Evolutionary conservation across 2,113 vertebrate species (phyloP), one percentile per base, ranked within the genome.

Genomic region (Pao palembangensis): DNA sequence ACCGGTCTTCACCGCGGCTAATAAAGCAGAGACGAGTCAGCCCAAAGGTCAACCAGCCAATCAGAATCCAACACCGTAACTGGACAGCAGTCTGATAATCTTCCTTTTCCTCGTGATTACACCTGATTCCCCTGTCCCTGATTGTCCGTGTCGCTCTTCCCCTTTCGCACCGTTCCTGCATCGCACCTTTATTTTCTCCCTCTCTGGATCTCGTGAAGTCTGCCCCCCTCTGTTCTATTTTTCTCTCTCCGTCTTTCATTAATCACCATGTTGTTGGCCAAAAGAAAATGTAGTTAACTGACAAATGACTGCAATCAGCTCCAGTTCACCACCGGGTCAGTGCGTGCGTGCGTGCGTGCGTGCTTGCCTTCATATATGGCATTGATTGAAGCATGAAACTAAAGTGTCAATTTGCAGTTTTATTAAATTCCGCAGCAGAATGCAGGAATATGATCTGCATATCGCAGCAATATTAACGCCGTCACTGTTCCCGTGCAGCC

Each of bases 251-350:
- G 31, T 58, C 50, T 69, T 66, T 68, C 73, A 81, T 84, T 72
- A 75, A 85, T 86, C 85, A 68, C 56, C 16, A 1, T 67, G 64
- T 67, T 76, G 73, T 70, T 71, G 59, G 49, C 61, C 61, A 76
- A 77, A 78, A 68, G 81, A 76, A 83, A 76, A 80, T 64, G 73
- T 61, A 80, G 80, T 86, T 84, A 82, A 79, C 58, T 68, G 72
- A 84, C 76, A 67, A 76, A 87, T 76, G 80, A 82, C 71, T 79
- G 75, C 77, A 86, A 78, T 88, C 82, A 77, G 49, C 73, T 61
- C 52, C 51, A 75, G 85, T 83, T 88, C 87, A 86, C 18, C 56
- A 56, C 12, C 1, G 14, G 85, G 85, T 85, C 85, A 80, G 20
- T 56, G 54, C 46, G 25, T 18, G 46, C 59, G 44, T 47, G 46